phyloP scores from a whole-genome alignment of 1,140 invertebrate genomes.

The Solen grandis region DNA sequence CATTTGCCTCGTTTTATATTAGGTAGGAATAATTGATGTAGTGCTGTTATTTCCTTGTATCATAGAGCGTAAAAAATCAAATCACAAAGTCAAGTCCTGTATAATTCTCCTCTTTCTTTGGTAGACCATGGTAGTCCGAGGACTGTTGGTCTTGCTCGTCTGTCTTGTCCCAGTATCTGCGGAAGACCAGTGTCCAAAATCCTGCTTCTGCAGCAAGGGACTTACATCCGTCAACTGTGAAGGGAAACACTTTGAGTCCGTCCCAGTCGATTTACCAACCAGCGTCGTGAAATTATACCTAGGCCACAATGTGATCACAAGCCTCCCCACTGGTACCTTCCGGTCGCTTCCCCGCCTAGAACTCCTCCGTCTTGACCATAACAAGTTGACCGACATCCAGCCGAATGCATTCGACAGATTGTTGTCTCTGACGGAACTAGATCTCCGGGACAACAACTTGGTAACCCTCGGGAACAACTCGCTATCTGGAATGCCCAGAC shows the following conservation, averaged over 20 bases:
- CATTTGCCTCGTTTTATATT: no score
- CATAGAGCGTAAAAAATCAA: neutral
- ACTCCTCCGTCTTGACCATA: constrained; percentile 53
- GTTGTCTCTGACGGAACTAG: constrained; percentile 33
- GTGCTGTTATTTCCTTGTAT: neutral
- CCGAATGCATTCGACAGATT: constrained; percentile 46
- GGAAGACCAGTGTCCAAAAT: constrained; percentile 56
- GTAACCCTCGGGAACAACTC: constrained; percentile 41
- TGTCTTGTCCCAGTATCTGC: neutral
- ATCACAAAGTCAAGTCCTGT: neutral
- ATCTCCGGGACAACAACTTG: constrained; percentile 58
- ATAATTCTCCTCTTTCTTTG: neutral
- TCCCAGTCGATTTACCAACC: constrained; percentile 61
- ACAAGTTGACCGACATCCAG: constrained; percentile 53
- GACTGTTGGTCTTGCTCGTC: neutral
- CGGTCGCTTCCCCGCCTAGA: constrained; percentile 50
- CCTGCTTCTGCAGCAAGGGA: constrained; percentile 65
- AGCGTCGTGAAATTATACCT: constrained; percentile 63
- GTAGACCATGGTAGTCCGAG: neutral
- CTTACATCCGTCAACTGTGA: constrained; percentile 65
- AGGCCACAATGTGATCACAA: constrained; percentile 59
- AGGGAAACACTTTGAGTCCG: constrained; percentile 57
- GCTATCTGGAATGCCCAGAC: constrained; percentile 44
- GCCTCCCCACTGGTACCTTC: constrained; percentile 35
- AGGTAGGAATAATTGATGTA: no score